phyloP scores from a whole-genome alignment of 2,797 vertebrate genomes.

The Podargus strigoides region DNA sequence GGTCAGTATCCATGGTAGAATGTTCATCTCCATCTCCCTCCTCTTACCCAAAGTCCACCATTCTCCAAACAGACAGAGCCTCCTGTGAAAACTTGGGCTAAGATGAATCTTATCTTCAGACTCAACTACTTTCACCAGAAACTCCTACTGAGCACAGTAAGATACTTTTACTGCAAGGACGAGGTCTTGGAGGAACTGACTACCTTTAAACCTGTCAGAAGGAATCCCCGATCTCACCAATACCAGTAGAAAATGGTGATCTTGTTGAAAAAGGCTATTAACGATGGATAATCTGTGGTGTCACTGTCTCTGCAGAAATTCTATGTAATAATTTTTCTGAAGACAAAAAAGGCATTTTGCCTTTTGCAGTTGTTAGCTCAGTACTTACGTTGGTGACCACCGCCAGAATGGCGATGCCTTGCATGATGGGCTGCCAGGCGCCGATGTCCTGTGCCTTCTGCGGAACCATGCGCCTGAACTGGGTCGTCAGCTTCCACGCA shows the following conservation, averaged over 20 bases:
- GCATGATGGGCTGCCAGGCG: slow-evolving; percentile 93
- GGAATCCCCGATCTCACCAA: not conserved
- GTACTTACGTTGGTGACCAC: slow-evolving; percentile 89
- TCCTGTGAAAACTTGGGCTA: not conserved
- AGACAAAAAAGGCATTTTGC: not conserved
- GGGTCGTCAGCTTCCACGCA: slow-evolving; percentile 92
- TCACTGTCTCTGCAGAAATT: not conserved
- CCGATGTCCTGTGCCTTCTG: slow-evolving; percentile 91
- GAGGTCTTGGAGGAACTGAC: not conserved
- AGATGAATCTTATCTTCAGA: not conserved
- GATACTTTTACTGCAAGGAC: not conserved
- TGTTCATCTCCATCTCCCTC: not conserved
- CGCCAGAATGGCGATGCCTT: slow-evolving; percentile 88
- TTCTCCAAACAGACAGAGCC: not conserved
- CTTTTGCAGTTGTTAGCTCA: not conserved
- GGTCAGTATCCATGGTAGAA: not conserved
- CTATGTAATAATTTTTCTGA: not conserved
- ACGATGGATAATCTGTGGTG: not conserved
- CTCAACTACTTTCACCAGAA: not conserved
- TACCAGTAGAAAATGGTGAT: not conserved
- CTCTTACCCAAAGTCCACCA: not conserved
- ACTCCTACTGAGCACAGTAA: not conserved
- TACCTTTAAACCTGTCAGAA: not conserved
- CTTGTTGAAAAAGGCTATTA: not conserved
- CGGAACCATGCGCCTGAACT: slow-evolving; percentile 85